These are phyloP conservation scores for Propithecus coquereli DNA, from an alignment of 2,113 vertebrate species.

Conservation along the genomic window DNA sequence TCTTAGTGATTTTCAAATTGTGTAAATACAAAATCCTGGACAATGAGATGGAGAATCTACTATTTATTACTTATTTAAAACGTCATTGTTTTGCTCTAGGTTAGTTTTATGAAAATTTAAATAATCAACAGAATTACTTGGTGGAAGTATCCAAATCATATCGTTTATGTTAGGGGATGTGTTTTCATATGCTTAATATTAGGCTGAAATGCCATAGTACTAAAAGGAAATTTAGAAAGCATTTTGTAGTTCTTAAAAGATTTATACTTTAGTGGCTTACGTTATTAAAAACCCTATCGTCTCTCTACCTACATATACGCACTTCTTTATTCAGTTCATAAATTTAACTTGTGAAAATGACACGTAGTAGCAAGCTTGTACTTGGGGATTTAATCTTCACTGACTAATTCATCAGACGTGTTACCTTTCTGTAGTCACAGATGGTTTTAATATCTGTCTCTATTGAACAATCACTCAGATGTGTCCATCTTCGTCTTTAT, in stretches of 20 bases:
- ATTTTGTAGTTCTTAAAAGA: neutral
- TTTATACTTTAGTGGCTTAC: neutral
- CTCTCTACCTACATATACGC: neutral
- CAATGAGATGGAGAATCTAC: neutral
- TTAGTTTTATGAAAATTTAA: slow-evolving; percentile 5
- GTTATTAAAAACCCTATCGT: neutral
- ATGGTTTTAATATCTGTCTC: slow-evolving; percentile 41
- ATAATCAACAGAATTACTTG: neutral
- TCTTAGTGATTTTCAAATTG: neutral
- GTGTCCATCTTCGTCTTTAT: neutral
- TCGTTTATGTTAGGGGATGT: neutral
- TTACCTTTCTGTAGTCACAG: slow-evolving; percentile 25
- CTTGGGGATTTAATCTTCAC: slow-evolving; percentile 3
- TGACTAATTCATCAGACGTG: slow-evolving; percentile 16
- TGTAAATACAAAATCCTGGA: neutral
- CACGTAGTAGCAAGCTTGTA: slow-evolving; percentile 8
- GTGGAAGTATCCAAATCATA: neutral
- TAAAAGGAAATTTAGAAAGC: neutral
- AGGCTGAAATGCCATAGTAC: neutral
- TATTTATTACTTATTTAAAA: neutral
- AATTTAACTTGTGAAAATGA: slow-evolving; percentile 44
- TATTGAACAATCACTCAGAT: neutral
- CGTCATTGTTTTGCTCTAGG: neutral
- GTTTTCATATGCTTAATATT: neutral
- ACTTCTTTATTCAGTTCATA: slow-evolving; percentile 19